phyloP scores from a whole-genome alignment of 2,797 vertebrate species.

The Gouania willdenowi region DNA sequence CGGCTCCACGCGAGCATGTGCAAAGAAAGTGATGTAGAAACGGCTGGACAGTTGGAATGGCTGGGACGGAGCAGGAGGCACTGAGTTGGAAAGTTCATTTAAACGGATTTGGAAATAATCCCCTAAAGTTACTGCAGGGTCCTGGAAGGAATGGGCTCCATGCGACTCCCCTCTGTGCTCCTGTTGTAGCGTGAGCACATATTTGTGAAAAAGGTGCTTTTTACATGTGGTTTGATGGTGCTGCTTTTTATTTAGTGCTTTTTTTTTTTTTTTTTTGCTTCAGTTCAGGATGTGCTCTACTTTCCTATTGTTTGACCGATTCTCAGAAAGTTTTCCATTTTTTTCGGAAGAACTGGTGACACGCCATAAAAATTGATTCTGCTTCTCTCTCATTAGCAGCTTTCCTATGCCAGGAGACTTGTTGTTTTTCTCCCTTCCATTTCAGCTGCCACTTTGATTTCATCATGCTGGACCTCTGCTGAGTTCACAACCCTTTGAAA shows the following conservation, averaged over 20 bases:
- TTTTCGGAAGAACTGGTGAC: slow-evolving; percentile 2
- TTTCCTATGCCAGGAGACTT: slow-evolving; percentile 66
- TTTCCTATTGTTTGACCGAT: neutral
- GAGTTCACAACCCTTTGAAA: slow-evolving; percentile 97
- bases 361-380: slow-evolving; percentile 45
- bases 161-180: slow-evolving; percentile 40
- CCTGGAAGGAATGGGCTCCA: slow-evolving; percentile 58
- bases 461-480: slow-evolving; percentile 91
- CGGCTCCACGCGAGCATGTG: slow-evolving; percentile 43
- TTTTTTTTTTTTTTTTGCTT: slow-evolving; percentile 1
- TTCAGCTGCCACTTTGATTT: slow-evolving; percentile 97
- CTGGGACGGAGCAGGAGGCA: slow-evolving; percentile 70
- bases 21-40: slow-evolving; percentile 78
- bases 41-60: slow-evolving; percentile 77
- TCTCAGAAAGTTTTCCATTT: slow-evolving; percentile 5
- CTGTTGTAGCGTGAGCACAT: slow-evolving; percentile 14
- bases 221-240: slow-evolving; percentile 4
- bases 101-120: slow-evolving; percentile 78
- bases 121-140: slow-evolving; percentile 73
- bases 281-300: slow-evolving; percentile 1
- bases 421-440: slow-evolving; percentile 70
- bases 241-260: slow-evolving; percentile 12
- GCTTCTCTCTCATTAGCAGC: slow-evolving; percentile 50
- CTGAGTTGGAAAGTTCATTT: slow-evolving; percentile 77
- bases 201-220: slow-evolving; percentile 27